Evolutionary conservation across 2,113 vertebrate genomes (phyloP).

Genomic region (Euleptes europaea): DNA sequence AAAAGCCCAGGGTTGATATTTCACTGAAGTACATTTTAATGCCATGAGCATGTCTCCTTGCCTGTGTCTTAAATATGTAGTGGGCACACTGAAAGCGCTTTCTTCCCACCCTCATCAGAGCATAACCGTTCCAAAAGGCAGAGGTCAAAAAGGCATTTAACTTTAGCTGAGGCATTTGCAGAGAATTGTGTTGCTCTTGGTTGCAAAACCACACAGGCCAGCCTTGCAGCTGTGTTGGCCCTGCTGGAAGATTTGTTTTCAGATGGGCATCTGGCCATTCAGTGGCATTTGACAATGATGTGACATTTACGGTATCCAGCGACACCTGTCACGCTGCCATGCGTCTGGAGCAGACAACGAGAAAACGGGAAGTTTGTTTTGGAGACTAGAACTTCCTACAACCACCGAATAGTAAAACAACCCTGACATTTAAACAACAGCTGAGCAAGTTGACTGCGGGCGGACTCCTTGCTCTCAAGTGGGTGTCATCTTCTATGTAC

Average conservation of each 20-base stretch:
- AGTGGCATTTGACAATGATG: slow-evolving; percentile 56
- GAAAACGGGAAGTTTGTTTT: slow-evolving; percentile 64
- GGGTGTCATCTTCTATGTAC: fast-evolving
- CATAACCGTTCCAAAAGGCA: not conserved
- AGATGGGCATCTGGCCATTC: slow-evolving; percentile 40
- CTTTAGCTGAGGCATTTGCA: slow-evolving; percentile 6
- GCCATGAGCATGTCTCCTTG: not conserved
- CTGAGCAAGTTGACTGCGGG: fast-evolving
- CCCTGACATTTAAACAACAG: slow-evolving; percentile 14
- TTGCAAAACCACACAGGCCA: not conserved
- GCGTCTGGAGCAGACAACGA: slow-evolving; percentile 48
- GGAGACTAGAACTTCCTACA: slow-evolving; percentile 47
- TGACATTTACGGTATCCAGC: slow-evolving; percentile 58
- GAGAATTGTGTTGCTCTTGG: slow-evolving; percentile 8
- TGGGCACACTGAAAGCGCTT: not conserved
- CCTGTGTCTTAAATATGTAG: not conserved
- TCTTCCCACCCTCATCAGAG: not conserved
- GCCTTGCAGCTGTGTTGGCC: slow-evolving; percentile 35
- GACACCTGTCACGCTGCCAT: slow-evolving; percentile 38
- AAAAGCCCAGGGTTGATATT: not conserved
- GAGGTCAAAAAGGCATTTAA: not conserved
- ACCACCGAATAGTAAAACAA: slow-evolving; percentile 39
- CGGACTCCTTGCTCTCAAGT: not conserved
- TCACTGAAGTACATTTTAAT: not conserved
- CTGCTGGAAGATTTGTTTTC: slow-evolving; percentile 46